These are phyloP conservation scores for Ectemnius cavifrons DNA, from an alignment of 2,888 invertebrate genomes.

Conservation along the genomic window DNA sequence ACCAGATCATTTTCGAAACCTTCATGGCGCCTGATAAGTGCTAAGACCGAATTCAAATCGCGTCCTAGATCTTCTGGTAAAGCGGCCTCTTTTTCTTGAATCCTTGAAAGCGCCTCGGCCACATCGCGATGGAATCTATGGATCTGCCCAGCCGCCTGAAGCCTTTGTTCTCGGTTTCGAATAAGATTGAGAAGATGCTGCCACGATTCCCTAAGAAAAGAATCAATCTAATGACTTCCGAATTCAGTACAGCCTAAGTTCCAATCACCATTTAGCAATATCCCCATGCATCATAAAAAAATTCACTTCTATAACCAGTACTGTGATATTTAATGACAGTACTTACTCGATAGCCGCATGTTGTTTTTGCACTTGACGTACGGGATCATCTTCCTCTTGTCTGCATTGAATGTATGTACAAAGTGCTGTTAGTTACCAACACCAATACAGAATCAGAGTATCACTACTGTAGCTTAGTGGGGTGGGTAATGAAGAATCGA, in stretches of 20 bases:
- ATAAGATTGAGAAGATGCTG: conserved; percentile 92
- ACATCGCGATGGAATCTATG: conserved; percentile 98
- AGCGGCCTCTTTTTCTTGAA: conserved; percentile 92
- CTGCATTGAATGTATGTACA: conserved; percentile 66
- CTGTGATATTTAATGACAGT: background rate
- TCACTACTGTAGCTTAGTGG: background rate
- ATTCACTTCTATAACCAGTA: background rate
- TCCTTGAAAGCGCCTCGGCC: conserved; percentile 92
- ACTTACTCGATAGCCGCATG: conserved; percentile 80
- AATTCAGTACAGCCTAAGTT: background rate
- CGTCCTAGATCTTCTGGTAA: conserved; percentile 89
- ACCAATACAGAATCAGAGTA: conserved; percentile 49
- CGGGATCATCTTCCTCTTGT: conserved; percentile 77
- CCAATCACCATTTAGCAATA: background rate
- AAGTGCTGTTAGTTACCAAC: conserved; percentile 63
- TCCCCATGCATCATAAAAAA: too few relatives aligned
- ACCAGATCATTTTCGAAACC: conserved; percentile 95
- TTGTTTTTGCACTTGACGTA: conserved; percentile 79
- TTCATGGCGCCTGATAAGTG: conserved; percentile 91
- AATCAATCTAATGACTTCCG: background rate
- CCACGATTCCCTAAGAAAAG: conserved; percentile 86
- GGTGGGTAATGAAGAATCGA: background rate
- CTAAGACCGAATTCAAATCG: conserved; percentile 91
- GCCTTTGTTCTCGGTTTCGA: conserved; percentile 89
- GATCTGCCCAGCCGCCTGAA: conserved; percentile 97